Conservation (phyloP, 1,140 invertebrate genomes). For the Hesperophylax magnus region DNA sequence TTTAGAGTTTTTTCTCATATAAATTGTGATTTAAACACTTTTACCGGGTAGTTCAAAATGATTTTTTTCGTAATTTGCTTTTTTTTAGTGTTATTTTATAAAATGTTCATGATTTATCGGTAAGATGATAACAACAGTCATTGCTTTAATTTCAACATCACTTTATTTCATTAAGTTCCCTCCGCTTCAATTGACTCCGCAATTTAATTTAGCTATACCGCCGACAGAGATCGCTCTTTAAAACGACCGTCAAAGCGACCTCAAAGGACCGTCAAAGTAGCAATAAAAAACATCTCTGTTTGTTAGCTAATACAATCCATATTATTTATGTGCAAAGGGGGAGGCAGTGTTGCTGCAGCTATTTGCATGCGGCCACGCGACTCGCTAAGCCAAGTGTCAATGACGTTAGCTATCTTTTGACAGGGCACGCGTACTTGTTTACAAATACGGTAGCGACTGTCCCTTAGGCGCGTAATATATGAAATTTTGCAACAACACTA, state of each 20-base stretch:
- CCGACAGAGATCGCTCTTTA: not conserved
- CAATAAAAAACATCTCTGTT: slow-evolving; percentile 22
- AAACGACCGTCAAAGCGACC: not conserved
- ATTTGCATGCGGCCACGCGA: slow-evolving; percentile 26
- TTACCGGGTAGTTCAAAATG: too few relatives aligned
- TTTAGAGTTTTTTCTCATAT: too few relatives aligned
- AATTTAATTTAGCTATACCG: not conserved
- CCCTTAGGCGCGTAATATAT: not conserved
- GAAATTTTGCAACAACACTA: slow-evolving; percentile 24
- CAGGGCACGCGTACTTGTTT: slow-evolving; percentile 47
- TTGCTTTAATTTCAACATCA: too few relatives aligned
- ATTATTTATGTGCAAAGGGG: not conserved
- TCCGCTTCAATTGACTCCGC: too few relatives aligned
- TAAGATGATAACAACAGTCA: too few relatives aligned
- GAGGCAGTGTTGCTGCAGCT: not conserved
- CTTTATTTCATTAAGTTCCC: too few relatives aligned
- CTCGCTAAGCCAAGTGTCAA: not conserved
- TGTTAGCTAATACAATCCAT: slow-evolving; percentile 18
- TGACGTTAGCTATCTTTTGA: slow-evolving; percentile 38
- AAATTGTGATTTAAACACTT: too few relatives aligned
- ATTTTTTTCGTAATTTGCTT: too few relatives aligned
- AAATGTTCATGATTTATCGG: too few relatives aligned
- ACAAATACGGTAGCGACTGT: slow-evolving; percentile 20
- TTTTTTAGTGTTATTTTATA: too few relatives aligned
- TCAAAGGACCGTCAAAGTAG: not conserved